A percentile compares a stretch with the other conserved stretches of the same genome.
These are phyloP conservation scores for Micropoecilia bifurca DNA, from an alignment of 2,797 vertebrate genomes.

Conservation along the genomic window DNA sequence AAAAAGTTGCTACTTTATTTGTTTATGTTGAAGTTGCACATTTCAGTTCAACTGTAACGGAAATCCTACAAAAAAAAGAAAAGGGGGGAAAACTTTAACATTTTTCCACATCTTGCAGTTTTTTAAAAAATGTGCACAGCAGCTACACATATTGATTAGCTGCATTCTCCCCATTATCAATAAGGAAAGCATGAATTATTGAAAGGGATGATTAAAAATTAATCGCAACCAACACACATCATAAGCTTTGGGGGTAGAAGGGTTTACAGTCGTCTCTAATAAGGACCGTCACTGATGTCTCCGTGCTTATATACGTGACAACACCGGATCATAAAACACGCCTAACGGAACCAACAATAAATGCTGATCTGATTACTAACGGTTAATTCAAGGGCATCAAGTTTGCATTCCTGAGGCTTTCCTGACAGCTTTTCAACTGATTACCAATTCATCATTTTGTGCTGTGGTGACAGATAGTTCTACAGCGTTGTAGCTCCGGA, in stretches of 20 bases:
- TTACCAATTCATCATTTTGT: constrained; percentile 85
- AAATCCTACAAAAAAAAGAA: not conserved
- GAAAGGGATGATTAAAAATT: constrained; percentile 71
- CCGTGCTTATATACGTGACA: constrained; percentile 55
- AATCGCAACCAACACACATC: constrained; percentile 63
- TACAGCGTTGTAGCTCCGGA: constrained; percentile 73
- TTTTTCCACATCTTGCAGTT: constrained; percentile 15
- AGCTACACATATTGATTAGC: constrained; percentile 63
- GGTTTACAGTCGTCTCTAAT: constrained; percentile 47
- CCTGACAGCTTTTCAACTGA: constrained; percentile 84
- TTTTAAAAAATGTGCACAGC: constrained; percentile 12
- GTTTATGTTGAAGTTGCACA: constrained; percentile 24
- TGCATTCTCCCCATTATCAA: constrained; percentile 54
- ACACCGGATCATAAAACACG: constrained; percentile 69
- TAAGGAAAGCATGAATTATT: constrained; percentile 72
- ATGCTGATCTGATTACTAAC: constrained; percentile 84
- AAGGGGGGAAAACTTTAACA: not conserved
- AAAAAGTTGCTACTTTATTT: constrained; percentile 35
- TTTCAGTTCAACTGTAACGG: constrained; percentile 20
- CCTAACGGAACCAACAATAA: constrained; percentile 73
- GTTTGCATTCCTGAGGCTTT: constrained; percentile 78
- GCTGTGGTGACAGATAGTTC: constrained; percentile 77
- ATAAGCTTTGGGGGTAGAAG: constrained; percentile 49
- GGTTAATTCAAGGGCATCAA: constrained; percentile 83
- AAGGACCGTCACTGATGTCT: constrained; percentile 60